Conservation (phyloP, 1,140 invertebrate genomes). For the Drosophila saltans region DNA sequence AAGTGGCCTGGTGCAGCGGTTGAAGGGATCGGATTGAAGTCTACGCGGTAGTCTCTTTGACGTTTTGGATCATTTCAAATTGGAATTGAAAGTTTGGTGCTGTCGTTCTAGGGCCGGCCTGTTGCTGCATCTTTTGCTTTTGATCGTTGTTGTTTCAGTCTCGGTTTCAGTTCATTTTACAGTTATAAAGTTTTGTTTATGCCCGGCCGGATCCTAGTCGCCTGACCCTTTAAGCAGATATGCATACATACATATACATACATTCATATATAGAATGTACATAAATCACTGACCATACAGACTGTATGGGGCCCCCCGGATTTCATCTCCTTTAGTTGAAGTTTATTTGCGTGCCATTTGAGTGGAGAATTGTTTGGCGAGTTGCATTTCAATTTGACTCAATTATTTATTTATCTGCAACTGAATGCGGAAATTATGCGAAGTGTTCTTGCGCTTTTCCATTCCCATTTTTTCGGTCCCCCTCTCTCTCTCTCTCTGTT, state of each 20-base stretch:
- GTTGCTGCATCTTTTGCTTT: conserved; percentile 38
- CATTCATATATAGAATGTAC: neutral
- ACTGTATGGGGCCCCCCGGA: conserved; percentile 38
- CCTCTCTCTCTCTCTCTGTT: neutral
- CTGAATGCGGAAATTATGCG: conserved; percentile 80
- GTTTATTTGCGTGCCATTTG: conserved; percentile 73
- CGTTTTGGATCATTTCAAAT: conserved; percentile 75
- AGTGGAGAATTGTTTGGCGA: conserved; percentile 72
- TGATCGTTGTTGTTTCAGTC: neutral
- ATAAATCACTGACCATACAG: conserved; percentile 74
- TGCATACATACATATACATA: neutral
- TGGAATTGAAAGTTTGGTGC: conserved; percentile 72
- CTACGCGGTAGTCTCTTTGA: conserved; percentile 68
- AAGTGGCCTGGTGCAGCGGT: conserved; percentile 22
- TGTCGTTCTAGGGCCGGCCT: conserved; percentile 28
- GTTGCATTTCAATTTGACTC: conserved; percentile 81
- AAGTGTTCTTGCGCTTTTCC: conserved; percentile 27
- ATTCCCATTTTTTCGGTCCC: neutral
- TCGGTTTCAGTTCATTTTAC: conserved; percentile 27
- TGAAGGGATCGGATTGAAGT: neutral
- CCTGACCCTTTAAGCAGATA: conserved; percentile 34
- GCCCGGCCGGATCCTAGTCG: conserved; percentile 23
- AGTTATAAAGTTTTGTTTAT: conserved; percentile 32
- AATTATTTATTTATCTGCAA: conserved; percentile 81
- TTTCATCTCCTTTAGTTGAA: conserved; percentile 35